phyloP scores from a whole-genome alignment of 2,888 invertebrate species.

The Galeruca laticollis region DNA sequence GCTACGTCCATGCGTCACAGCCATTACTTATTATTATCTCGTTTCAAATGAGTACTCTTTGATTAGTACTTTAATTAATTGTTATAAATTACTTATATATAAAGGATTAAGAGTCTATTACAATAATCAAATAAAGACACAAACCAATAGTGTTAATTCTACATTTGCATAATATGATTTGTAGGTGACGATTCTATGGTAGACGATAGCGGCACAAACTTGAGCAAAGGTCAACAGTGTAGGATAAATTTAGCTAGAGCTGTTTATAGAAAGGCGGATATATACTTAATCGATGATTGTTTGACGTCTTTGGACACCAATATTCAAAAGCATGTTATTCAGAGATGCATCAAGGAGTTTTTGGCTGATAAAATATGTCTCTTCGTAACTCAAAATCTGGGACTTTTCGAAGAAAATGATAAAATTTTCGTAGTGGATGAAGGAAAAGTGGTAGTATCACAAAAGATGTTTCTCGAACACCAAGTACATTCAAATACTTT shows the following conservation, averaged over 20 bases:
- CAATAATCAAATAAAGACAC: too few species aligned
- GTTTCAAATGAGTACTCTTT: too few species aligned
- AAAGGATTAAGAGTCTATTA: too few species aligned
- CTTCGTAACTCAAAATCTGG: conserved; percentile 49
- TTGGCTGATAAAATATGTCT: conserved; percentile 52
- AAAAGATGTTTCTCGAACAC: conserved; percentile 31
- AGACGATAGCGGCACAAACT: conserved; percentile 81
- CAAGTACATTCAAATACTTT: conserved; percentile 17
- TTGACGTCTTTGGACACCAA: conserved; percentile 83
- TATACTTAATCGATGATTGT: conserved; percentile 84
- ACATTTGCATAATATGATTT: conserved; percentile 8
- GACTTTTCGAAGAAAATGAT: conserved; percentile 45
- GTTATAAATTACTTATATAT: too few species aligned
- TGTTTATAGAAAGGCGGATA: conserved; percentile 79
- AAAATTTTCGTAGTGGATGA: conserved; percentile 45
- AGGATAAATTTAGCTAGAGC: conserved; percentile 82
- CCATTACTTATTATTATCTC: too few species aligned
- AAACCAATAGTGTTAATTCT: too few species aligned
- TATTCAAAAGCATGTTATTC: conserved; percentile 78
- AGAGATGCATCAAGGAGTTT: conserved; percentile 67
- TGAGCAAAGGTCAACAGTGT: conserved; percentile 86
- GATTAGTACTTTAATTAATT: too few species aligned
- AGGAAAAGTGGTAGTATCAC: conserved; percentile 40
- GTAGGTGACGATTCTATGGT: conserved; percentile 80
- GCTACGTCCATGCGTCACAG: too few species aligned